A percentile compares a stretch with the other conserved stretches of the same genome.
These are phyloP conservation scores for Scolanthus callimorphus DNA, from an alignment of 92 coral and sea anemone genomes.

Conservation along the genomic window DNA sequence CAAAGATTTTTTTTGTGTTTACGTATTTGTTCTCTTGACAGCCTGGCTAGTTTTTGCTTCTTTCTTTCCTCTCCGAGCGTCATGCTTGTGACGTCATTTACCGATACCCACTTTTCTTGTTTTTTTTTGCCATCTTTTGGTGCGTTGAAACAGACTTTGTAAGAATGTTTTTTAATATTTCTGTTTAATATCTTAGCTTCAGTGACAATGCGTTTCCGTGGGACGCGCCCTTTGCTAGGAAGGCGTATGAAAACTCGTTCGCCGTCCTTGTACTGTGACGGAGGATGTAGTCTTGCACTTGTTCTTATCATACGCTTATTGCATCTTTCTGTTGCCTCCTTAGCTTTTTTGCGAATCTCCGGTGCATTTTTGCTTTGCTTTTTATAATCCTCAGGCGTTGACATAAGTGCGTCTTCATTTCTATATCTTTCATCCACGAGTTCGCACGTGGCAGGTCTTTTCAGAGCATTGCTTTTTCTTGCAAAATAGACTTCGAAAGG, in stretches of 20 bases:
- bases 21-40: neutral
- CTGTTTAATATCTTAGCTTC: slow-evolving; percentile 21
- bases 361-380: slow-evolving; percentile 2
- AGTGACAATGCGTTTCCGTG: slow-evolving; percentile 21
- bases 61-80: slow-evolving; percentile 23
- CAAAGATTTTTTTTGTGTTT: neutral
- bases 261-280: slow-evolving; percentile 30
- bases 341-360: slow-evolving; percentile 6
- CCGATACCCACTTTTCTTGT: slow-evolving; percentile 23
- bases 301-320: slow-evolving; percentile 15
- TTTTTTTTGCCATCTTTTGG: slow-evolving; percentile 20
- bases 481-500: too few relatives aligned
- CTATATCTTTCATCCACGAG: neutral
- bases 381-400: slow-evolving; percentile 6
- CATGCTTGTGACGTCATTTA: slow-evolving; percentile 43
- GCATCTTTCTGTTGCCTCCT: slow-evolving; percentile 22
- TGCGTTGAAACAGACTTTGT: slow-evolving; percentile 20
- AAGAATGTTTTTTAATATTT: slow-evolving; percentile 3
- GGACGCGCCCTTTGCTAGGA: slow-evolving; percentile 12
- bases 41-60: slow-evolving; percentile 17
- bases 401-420: neutral
- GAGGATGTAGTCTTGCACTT: slow-evolving; percentile 27
- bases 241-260: slow-evolving; percentile 34
- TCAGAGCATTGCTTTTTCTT: too few relatives aligned
- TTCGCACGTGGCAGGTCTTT: too few relatives aligned